Conservation (phyloP, 2,113 vertebrate genomes). For the Arizona elegans region DNA sequence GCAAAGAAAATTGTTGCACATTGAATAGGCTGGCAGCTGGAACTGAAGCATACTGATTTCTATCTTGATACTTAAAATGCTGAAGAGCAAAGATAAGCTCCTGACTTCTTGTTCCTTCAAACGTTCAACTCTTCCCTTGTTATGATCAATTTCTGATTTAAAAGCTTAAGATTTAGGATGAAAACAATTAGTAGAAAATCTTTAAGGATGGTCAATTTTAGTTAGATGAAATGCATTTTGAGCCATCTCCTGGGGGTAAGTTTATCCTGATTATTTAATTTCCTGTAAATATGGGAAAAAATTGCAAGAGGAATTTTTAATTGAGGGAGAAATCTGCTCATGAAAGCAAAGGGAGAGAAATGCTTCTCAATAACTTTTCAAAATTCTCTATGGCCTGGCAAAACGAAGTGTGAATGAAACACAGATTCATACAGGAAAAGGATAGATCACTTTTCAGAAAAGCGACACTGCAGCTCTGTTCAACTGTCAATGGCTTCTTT, state of each 20-base stretch:
- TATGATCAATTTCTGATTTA: conserved; percentile 25
- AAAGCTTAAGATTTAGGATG: conserved; percentile 40
- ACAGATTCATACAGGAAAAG: background rate
- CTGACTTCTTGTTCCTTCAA: conserved; percentile 4
- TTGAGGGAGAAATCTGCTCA: conserved; percentile 47
- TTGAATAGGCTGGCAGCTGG: background rate
- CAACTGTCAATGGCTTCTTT: conserved; percentile 22
- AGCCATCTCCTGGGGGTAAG: conserved; percentile 56
- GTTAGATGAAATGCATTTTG: conserved; percentile 63
- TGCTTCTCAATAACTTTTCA: conserved; percentile 46
- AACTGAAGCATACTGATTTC: conserved; percentile 27
- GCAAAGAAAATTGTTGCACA: conserved; percentile 2
- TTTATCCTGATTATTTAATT: conserved; percentile 56
- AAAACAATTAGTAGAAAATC: conserved; percentile 59
- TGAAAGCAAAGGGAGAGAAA: conserved; percentile 48
- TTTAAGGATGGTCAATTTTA: conserved; percentile 67
- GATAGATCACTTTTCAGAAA: conserved; percentile 21
- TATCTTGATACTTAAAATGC: background rate
- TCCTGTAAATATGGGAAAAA: conserved; percentile 19
- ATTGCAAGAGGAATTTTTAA: conserved; percentile 60
- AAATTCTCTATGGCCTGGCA: conserved; percentile 45
- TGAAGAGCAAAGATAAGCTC: background rate
- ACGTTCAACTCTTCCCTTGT: background rate
- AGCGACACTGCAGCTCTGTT: conserved; percentile 38
- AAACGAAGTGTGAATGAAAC: conserved; percentile 57